Evolutionary conservation across 2,888 invertebrate species (phyloP).

Genomic region (Oxyscelio sp.): DNA sequence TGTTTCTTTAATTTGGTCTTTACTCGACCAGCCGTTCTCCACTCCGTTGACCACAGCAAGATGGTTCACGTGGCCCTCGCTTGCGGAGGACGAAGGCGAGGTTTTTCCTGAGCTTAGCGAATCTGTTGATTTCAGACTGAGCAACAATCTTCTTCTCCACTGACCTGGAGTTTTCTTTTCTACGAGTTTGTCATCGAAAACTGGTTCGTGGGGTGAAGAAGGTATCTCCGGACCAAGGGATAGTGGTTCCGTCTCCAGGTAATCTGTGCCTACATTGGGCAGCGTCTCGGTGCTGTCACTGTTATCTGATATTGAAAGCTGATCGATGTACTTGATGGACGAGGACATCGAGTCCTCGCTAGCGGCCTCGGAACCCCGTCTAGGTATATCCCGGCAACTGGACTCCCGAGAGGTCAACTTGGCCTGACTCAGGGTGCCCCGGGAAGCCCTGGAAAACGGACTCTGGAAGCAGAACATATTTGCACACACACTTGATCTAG

Average conservation of each 20-base stretch:
- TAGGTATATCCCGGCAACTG: conserved; percentile 66
- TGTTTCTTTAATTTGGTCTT: conserved; percentile 23
- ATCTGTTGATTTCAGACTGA: conserved; percentile 89
- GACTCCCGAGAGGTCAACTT: conserved; percentile 72
- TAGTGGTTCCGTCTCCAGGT: conserved; percentile 84
- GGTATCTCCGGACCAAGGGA: conserved; percentile 82
- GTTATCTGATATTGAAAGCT: conserved; percentile 83
- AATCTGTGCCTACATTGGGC: conserved; percentile 85
- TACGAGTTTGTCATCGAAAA: conserved; percentile 75
- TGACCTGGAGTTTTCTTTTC: conserved; percentile 71
- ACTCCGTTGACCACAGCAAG: conserved; percentile 25
- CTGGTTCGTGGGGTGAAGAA: conserved; percentile 41
- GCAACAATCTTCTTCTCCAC: conserved; percentile 88
- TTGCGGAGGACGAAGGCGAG: conserved; percentile 81
- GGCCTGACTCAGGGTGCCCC: conserved; percentile 75
- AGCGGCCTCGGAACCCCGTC: conserved; percentile 84
- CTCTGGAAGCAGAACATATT: conserved; percentile 88
- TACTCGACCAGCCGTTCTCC: conserved; percentile 38
- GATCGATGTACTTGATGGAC: conserved; percentile 87
- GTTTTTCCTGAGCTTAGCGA: conserved; percentile 82
- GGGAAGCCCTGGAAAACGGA: conserved; percentile 86
- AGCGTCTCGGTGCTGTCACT: conserved; percentile 87
- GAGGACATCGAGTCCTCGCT: conserved; percentile 86
- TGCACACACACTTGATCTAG: background rate
- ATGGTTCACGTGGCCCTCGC: conserved; percentile 58